Base-by-base conservation (phyloP, 2,888 invertebrate genomes). In the Caenorhabditis sinica region DNA sequence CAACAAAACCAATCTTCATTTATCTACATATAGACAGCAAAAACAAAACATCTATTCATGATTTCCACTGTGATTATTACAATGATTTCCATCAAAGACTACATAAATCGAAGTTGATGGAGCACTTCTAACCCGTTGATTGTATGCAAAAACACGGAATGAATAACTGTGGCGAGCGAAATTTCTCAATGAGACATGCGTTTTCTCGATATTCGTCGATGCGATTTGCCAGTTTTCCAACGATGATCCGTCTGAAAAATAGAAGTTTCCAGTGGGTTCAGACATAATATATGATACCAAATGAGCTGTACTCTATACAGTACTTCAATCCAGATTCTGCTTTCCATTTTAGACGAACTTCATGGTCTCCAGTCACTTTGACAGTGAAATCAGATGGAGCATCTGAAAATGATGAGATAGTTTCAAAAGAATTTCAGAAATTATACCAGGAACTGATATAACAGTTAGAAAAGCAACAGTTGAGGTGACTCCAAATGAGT, bases 281-380 rank as follows among this genome's bases (percentile, higher is more conserved):
- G n/a, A n/a, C n/a, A n/a, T n/a, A n/a, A n/a, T n/a, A n/a, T n/a
- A n/a, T n/a, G n/a, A n/a, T 36, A 86, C 88, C 87, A 23, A 69
- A 30, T 43, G 79, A 17, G 17, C 71, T 17, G 72, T 77, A 88
- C 56, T 88, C 87, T 25, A 88, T 86, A 28, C 85, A 86, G 49
- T 88, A 88, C 43, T 86, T 82, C 43, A 84, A 63, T 11, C 73
- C 81, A 3, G 20, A n/a, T 43, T 73, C 74, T 15, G 53, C 45
- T n/a, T 83, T 80, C 88, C 88, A 88, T 53, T 83, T 82, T 45
- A 88, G 36, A 15, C 85, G 85, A 49, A 88, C 68, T 49, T 85
- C 82, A 40, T 76, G 73, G 25, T 83, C 69, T 13, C 88, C 87
- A 20, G 60, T 85, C 25, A 86, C 63, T 76, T 66, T 74, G 0